phyloP scores from a whole-genome alignment of 2,113 vertebrate genomes.

The Phylloscopus whistleri region DNA sequence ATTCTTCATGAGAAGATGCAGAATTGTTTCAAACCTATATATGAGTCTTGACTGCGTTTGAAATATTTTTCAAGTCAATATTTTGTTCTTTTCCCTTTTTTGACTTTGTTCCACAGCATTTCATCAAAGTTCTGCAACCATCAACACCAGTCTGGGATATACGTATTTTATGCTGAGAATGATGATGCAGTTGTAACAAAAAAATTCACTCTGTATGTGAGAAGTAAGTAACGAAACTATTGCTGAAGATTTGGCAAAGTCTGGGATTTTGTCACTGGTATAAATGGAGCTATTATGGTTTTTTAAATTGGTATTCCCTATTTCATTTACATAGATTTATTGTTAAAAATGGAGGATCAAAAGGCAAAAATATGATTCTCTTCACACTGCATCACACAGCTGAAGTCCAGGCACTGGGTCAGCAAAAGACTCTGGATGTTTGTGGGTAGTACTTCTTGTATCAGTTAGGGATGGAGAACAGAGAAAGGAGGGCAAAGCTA shows the following conservation, averaged over 20 bases:
- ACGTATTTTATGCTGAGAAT: constrained; percentile 83
- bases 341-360: not conserved
- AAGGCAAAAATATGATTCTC: not conserved
- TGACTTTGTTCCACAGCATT: constrained; percentile 71
- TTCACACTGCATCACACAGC: not conserved
- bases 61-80: not conserved
- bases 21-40: not conserved
- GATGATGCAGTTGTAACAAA: constrained; percentile 69
- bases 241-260: not conserved
- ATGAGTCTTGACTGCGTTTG: not conserved
- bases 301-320: not conserved
- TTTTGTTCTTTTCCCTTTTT: not conserved
- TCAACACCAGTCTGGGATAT: constrained; percentile 78
- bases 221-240: constrained; percentile 76
- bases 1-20: not conserved
- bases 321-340: not conserved
- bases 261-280: not conserved
- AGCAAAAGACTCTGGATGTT: not conserved
- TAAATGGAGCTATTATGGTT: not conserved
- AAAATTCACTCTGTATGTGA: constrained; percentile 79
- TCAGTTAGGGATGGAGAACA: not conserved
- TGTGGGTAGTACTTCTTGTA: not conserved
- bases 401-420: not conserved
- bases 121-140: constrained; percentile 75
- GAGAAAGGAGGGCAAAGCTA: not conserved